A percentile compares a stretch with the other conserved stretches of the same genome.
These are phyloP conservation scores for Labrus mixtus DNA, from an alignment of 2,113 vertebrate species.

Conservation along the genomic window DNA sequence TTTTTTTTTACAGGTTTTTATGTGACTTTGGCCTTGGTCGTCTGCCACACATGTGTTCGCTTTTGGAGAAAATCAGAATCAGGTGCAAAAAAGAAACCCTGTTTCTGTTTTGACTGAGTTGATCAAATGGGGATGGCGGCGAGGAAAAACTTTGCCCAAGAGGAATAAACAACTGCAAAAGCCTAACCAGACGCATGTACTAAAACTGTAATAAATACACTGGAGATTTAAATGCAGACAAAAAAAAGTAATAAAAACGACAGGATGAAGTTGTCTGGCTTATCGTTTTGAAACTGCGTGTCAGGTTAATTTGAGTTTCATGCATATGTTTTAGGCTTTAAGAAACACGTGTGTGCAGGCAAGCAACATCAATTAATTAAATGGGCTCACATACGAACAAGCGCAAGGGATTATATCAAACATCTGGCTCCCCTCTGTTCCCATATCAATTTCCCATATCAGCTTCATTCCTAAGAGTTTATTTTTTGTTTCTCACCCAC, in stretches of 20 bases:
- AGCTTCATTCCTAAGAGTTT: slow-evolving; percentile 57
- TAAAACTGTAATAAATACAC: slow-evolving; percentile 23
- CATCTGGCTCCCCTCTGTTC: slow-evolving; percentile 59
- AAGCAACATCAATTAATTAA: slow-evolving; percentile 48
- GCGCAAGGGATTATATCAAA: slow-evolving; percentile 54
- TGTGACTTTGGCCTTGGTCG: slow-evolving; percentile 20
- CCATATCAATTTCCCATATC: slow-evolving; percentile 57
- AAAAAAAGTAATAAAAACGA: slow-evolving; percentile 19
- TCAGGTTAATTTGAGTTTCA: slow-evolving; percentile 30
- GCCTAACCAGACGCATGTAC: slow-evolving; percentile 1
- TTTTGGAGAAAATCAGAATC: slow-evolving; percentile 61
- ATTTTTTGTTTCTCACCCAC: slow-evolving; percentile 54
- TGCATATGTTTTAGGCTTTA: slow-evolving; percentile 25
- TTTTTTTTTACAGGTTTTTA: slow-evolving; percentile 46
- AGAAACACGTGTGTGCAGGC: slow-evolving; percentile 42
- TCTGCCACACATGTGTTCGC: slow-evolving; percentile 59
- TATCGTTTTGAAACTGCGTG: slow-evolving; percentile 10
- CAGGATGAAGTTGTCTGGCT: not conserved
- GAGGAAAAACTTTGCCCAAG: slow-evolving; percentile 26
- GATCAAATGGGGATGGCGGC: slow-evolving; percentile 51
- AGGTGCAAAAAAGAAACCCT: slow-evolving; percentile 56
- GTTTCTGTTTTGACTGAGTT: slow-evolving; percentile 60
- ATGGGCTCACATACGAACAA: slow-evolving; percentile 16
- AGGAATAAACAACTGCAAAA: slow-evolving; percentile 63
- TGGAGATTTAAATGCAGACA: slow-evolving; percentile 3